These are phyloP conservation scores for Drosophila insularis DNA, from an alignment of 1,140 invertebrate genomes.

Conservation along the genomic window DNA sequence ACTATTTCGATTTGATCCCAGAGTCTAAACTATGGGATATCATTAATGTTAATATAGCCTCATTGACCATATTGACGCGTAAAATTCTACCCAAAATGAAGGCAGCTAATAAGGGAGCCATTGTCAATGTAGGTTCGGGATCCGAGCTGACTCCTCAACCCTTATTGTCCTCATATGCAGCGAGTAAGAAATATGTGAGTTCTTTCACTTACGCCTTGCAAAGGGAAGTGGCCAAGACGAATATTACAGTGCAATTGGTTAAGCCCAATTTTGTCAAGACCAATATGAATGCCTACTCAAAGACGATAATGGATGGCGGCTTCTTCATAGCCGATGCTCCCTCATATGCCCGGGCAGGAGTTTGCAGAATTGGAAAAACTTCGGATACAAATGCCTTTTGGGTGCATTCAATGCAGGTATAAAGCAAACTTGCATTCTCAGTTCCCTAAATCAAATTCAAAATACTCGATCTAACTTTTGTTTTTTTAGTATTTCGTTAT, in stretches of 20 bases:
- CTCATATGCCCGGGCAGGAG: slow-evolving; percentile 90
- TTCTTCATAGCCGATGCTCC: slow-evolving; percentile 90
- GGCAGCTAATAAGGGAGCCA: slow-evolving; percentile 87
- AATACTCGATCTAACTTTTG: too few species aligned
- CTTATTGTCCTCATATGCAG: slow-evolving; percentile 94
- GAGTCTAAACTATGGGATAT: slow-evolving; percentile 91
- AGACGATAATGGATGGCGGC: slow-evolving; percentile 87
- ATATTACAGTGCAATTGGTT: slow-evolving; percentile 92
- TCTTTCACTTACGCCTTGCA: slow-evolving; percentile 85
- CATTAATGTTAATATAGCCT: slow-evolving; percentile 93
- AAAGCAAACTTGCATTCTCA: background rate
- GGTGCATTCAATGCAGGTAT: slow-evolving; percentile 92
- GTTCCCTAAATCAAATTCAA: background rate
- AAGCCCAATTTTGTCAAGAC: slow-evolving; percentile 94
- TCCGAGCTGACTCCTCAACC: slow-evolving; percentile 93
- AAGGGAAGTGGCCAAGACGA: slow-evolving; percentile 89
- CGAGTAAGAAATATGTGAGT: slow-evolving; percentile 82
- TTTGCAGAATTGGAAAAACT: slow-evolving; percentile 90
- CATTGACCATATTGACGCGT: slow-evolving; percentile 92
- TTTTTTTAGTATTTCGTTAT: background rate
- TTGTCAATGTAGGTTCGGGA: slow-evolving; percentile 94
- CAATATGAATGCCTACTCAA: slow-evolving; percentile 93
- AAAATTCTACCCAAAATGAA: slow-evolving; percentile 92
- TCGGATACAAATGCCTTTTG: slow-evolving; percentile 93
- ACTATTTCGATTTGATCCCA: slow-evolving; percentile 85